Evolutionary conservation across 2,113 vertebrate genomes (phyloP).

Genomic region (Prunella himalayana): DNA sequence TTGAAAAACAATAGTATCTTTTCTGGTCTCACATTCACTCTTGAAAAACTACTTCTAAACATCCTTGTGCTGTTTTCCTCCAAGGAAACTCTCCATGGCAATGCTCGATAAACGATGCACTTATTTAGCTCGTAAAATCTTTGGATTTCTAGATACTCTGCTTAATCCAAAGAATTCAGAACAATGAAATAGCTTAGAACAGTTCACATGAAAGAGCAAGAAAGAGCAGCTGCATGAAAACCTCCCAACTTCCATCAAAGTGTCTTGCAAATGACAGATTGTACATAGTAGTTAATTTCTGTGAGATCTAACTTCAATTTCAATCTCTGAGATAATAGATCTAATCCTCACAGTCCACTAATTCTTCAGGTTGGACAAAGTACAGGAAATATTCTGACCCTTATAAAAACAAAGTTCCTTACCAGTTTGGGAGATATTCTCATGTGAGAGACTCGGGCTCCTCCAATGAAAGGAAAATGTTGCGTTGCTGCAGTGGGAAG

Average conservation of each 20-base stretch:
- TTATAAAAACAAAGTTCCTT: neutral
- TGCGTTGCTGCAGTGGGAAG: neutral
- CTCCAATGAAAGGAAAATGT: neutral
- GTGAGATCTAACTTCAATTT: neutral
- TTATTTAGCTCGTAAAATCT: neutral
- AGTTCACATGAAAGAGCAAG: neutral
- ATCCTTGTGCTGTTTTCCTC: neutral
- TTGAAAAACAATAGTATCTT: neutral
- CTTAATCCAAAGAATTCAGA: neutral
- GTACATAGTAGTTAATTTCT: neutral
- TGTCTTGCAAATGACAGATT: neutral
- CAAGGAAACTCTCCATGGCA: neutral
- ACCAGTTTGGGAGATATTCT: neutral
- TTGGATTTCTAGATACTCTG: neutral
- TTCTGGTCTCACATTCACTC: neutral
- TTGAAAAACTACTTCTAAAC: neutral
- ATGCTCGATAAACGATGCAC: neutral
- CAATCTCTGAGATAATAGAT: neutral
- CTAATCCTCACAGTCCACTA: neutral
- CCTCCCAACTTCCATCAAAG: neutral
- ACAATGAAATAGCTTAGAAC: neutral
- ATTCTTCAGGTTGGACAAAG: neutral
- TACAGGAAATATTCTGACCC: neutral
- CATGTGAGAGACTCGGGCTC: fast-evolving
- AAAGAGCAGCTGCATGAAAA: neutral